Evolutionary conservation across 1,140 invertebrate species (phyloP).

Genomic region (Latrodectus geometricus): DNA sequence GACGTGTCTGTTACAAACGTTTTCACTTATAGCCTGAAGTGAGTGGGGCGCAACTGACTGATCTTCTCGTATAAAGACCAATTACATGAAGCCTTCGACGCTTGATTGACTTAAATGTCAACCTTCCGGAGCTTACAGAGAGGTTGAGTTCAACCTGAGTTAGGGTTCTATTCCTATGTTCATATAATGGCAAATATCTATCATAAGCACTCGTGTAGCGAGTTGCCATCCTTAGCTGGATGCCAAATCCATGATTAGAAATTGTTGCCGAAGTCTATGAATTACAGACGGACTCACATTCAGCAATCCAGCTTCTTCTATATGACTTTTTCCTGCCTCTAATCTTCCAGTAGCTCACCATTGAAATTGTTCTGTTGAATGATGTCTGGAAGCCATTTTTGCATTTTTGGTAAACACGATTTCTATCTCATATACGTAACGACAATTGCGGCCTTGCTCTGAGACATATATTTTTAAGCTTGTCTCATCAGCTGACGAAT

Average conservation of each 20-base stretch:
- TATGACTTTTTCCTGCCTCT: background rate
- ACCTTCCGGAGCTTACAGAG: slow-evolving; percentile 14
- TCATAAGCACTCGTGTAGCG: background rate
- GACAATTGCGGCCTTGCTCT: too few species aligned
- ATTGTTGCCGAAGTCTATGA: slow-evolving; percentile 27
- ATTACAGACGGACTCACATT: slow-evolving; percentile 1
- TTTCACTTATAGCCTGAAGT: background rate
- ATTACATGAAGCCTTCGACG: background rate
- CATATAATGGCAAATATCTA: slow-evolving; percentile 6
- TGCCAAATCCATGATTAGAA: background rate
- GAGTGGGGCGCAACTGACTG: slow-evolving; percentile 14
- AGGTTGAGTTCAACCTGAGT: background rate
- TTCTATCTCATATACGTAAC: too few species aligned
- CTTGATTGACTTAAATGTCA: background rate
- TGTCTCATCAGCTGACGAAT: too few species aligned
- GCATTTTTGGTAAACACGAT: too few species aligned
- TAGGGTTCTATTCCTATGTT: background rate
- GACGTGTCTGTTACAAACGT: background rate
- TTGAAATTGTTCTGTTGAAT: background rate
- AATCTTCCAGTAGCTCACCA: background rate
- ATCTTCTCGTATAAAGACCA: background rate
- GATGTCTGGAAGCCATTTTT: slow-evolving; percentile 8
- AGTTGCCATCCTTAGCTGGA: background rate
- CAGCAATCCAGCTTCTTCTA: background rate
- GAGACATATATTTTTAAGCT: too few species aligned